Percentiles rank a stretch among this genome's conserved stretches.
Evolutionary conservation across 2,797 vertebrate species (phyloP).

Genomic region (Emydoidea blandingii): DNA sequence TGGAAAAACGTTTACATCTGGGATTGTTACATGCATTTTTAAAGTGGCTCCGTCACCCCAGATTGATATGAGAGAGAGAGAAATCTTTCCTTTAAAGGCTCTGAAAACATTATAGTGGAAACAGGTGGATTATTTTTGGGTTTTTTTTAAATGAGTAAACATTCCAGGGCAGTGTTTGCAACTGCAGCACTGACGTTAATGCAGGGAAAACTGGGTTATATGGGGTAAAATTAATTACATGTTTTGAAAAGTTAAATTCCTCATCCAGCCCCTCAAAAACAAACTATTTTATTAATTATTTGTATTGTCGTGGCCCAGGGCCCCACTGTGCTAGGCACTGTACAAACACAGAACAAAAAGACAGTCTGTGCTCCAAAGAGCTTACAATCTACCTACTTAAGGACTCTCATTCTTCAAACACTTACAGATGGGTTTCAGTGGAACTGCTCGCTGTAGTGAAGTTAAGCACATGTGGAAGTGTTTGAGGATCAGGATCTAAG

Average conservation of each 20-base stretch:
- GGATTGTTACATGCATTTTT: background rate
- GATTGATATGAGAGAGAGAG: background rate
- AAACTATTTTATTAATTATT: background rate
- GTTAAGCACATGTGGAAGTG: background rate
- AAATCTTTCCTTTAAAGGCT: background rate
- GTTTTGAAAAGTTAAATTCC: background rate
- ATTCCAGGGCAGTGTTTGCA: background rate
- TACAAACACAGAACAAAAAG: background rate
- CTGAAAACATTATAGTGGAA: background rate
- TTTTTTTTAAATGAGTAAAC: background rate
- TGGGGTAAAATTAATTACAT: background rate
- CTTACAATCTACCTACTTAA: background rate
- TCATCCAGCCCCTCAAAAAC: background rate
- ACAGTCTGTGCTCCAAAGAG: too few species aligned
- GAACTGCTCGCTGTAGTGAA: background rate
- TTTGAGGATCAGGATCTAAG: background rate
- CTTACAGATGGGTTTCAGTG: background rate
- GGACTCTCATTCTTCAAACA: background rate
- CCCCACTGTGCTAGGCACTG: background rate
- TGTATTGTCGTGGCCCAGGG: background rate
- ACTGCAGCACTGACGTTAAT: background rate
- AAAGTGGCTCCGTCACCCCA: conserved; percentile 6
- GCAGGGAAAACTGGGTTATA: background rate
- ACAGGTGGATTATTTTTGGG: background rate
- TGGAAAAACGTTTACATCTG: background rate